These are phyloP conservation scores for Poecilia gillii DNA, from an alignment of 2,797 vertebrate species.

Conservation along the genomic window DNA sequence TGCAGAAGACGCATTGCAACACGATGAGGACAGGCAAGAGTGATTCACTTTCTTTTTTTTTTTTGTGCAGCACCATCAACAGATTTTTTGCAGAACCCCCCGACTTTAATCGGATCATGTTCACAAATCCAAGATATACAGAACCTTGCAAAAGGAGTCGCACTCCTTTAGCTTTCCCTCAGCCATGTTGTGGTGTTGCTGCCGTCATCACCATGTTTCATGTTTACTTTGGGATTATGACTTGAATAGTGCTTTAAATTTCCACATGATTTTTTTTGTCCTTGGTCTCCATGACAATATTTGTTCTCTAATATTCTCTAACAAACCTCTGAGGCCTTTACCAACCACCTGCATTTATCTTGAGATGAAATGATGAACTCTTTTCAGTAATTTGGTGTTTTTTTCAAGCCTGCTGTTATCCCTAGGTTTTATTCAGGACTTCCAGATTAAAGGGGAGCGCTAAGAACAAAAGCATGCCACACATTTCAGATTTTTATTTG, in stretches of 20 bases:
- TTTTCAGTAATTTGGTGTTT: background rate
- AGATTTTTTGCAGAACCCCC: background rate
- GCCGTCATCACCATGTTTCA: background rate
- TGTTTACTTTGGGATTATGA: background rate
- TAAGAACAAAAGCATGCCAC: background rate
- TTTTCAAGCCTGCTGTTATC: background rate
- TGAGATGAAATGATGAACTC: background rate
- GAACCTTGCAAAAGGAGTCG: background rate
- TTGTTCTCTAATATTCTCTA: background rate
- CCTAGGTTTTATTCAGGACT: background rate
- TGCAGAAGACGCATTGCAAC: background rate
- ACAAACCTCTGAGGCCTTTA: background rate
- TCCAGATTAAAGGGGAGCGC: background rate
- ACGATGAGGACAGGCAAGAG: background rate
- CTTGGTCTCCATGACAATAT: background rate
- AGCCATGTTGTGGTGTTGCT: background rate
- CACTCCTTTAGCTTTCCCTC: background rate
- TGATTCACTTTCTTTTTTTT: background rate
- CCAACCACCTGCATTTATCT: background rate
- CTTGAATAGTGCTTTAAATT: background rate
- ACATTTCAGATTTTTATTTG: background rate
- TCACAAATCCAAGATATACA: background rate
- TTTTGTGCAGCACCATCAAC: background rate
- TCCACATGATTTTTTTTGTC: background rate
- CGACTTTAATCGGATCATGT: background rate